Base-by-base conservation (phyloP, 2,888 invertebrate species). In the Athripsodes cinereus region DNA sequence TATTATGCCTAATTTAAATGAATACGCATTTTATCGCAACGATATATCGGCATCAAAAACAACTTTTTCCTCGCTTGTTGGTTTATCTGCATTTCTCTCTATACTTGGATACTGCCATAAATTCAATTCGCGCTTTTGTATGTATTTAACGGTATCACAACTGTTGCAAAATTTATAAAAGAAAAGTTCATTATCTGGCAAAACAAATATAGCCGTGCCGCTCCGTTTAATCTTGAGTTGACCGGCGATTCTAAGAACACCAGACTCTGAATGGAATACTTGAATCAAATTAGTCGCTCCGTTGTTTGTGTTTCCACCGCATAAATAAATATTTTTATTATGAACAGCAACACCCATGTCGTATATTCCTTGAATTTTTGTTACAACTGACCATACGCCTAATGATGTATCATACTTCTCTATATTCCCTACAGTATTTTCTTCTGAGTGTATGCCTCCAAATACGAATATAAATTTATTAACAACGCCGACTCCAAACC, bases 261-360 rank as follows among this genome's bases (percentile, higher is more conserved):
- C 19, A 5, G 52, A 52, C 1, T n/a, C 46, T 10, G 57, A 19
- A 21, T 57, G 40, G 31, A 46, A 52, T n/a, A 40, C 16, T 10
- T 51, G 10, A 20, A 57, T 52, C 1, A 21, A 19, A n/a, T 47
- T 52, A n/a, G 20, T 11, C 1, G 52, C 19, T n/a, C 40, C 16
- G 13, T 44, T 31, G 6, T 35, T 35, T 3, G 18, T 52, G 34
- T 52, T 22, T 6, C 57, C 57, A 8, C 57, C 57, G n/a, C 57
- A 52, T 2, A 57, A 13, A 16, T 57, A 57, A 6, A 57, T 47
- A 34, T 52, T 19, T 8, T 40, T 52, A 19, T 31, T 51, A 31
- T 44, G 52, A 6, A 49, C 52, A 1, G 57, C 52, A 11, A 57
- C 57, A 2, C 57, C 52, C 52, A 52, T 47, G 18, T 57, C 57